phyloP scores from a whole-genome alignment of 1,140 invertebrate genomes.

The Halictus rubicundus region DNA sequence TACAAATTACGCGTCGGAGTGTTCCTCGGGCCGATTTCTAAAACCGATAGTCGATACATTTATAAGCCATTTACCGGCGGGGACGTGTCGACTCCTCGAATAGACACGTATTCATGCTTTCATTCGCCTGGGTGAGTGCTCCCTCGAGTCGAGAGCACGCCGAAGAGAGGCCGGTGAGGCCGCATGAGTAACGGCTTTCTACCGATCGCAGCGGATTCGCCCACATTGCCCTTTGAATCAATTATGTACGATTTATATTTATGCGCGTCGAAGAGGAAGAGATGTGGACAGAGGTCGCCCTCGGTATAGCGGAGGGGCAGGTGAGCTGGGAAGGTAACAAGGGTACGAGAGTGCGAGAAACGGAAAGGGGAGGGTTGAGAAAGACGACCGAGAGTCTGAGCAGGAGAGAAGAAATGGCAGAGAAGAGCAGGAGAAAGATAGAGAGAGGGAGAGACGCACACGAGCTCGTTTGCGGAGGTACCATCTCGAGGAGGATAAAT shows the following conservation, averaged over 20 bases:
- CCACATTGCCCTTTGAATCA: constrained; percentile 73
- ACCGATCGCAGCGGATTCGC: constrained; percentile 69
- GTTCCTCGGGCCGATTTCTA: constrained; percentile 52
- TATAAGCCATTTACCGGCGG: constrained; percentile 53
- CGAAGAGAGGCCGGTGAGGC: constrained; percentile 6
- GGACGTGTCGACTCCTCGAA: not conserved
- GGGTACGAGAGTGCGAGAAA: constrained; percentile 10
- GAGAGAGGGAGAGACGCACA: constrained; percentile 27
- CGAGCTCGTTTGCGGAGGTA: constrained; percentile 57
- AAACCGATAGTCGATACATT: constrained; percentile 60
- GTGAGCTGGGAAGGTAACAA: constrained; percentile 22
- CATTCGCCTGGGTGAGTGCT: constrained; percentile 45
- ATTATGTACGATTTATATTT: constrained; percentile 75
- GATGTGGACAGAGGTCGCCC: constrained; percentile 19
- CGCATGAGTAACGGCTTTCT: constrained; percentile 62
- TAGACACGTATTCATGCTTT: constrained; percentile 28
- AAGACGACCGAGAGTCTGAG: not conserved
- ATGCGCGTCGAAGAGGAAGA: constrained; percentile 49
- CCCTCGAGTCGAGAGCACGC: constrained; percentile 14
- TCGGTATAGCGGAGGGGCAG: not conserved
- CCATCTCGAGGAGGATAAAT: constrained; percentile 67
- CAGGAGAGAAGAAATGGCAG: not conserved
- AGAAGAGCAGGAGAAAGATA: not conserved
- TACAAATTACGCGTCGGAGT: constrained; percentile 64
- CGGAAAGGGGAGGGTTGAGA: constrained; percentile 5